Conservation (phyloP, 2,797 vertebrate genomes). For the Nyctalus aviator region DNA sequence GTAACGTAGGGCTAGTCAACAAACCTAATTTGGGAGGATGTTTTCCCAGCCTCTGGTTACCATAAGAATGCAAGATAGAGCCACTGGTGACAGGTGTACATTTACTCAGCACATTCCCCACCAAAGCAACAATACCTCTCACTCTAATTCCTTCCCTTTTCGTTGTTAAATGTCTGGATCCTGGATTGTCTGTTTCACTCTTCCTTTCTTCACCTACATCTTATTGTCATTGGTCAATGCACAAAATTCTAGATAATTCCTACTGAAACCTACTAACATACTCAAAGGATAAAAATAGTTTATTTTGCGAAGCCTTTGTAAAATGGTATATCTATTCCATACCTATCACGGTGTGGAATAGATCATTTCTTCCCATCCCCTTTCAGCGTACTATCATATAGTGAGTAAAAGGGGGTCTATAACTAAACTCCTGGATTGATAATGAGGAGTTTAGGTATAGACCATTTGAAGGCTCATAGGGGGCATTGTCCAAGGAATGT, state of each 20-base stretch:
- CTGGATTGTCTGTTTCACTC: not conserved
- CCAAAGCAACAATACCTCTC: slow-evolving; percentile 55
- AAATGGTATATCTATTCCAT: not conserved
- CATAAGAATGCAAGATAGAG: slow-evolving; percentile 84
- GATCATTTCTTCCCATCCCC: not conserved
- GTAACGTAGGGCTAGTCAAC: slow-evolving; percentile 76
- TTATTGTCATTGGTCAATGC: not conserved
- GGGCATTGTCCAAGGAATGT: slow-evolving; percentile 53
- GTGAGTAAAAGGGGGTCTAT: not conserved
- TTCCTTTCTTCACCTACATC: not conserved
- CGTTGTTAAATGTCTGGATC: not conserved
- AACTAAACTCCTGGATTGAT: slow-evolving; percentile 41
- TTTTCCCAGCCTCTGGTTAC: slow-evolving; percentile 85
- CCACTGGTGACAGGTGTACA: slow-evolving; percentile 78
- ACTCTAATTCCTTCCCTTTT: slow-evolving; percentile 41
- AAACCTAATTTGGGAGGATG: slow-evolving; percentile 83
- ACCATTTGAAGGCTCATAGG: slow-evolving; percentile 30
- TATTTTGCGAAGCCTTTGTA: not conserved
- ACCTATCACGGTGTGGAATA: not conserved
- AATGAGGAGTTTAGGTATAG: no score
- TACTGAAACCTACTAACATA: not conserved
- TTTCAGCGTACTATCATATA: not conserved
- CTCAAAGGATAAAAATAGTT: not conserved
- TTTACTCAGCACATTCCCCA: slow-evolving; percentile 82
- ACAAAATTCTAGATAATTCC: not conserved